Conservation (phyloP, 2,888 invertebrate species). For the Corbicula japonica region DNA sequence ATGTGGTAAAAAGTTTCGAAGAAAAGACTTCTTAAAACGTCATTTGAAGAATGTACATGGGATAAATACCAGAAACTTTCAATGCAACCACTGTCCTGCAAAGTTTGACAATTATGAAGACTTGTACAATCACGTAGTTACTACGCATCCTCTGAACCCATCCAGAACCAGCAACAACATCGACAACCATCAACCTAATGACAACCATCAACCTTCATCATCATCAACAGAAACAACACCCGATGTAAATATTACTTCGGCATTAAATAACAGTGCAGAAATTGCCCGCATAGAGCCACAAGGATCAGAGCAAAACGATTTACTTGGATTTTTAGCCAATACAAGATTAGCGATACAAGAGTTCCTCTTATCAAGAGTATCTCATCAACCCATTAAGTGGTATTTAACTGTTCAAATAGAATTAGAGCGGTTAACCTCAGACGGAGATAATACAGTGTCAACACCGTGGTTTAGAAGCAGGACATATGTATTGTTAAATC, state of each 20-base stretch:
- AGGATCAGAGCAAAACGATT: too few relatives aligned
- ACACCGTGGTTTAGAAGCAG: not conserved
- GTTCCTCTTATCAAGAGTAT: slow-evolving; percentile 19
- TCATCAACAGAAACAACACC: slow-evolving; percentile 11
- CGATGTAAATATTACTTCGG: not conserved
- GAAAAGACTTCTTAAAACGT: slow-evolving; percentile 3
- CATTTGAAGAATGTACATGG: slow-evolving; percentile 2
- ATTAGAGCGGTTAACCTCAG: slow-evolving; percentile 7
- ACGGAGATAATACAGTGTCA: slow-evolving; percentile 14
- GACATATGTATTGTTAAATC: slow-evolving; percentile 9
- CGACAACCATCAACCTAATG: not conserved
- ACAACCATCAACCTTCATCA: slow-evolving; percentile 4
- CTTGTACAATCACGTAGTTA: too few relatives aligned
- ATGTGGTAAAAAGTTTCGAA: slow-evolving; percentile 16
- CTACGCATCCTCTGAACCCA: slow-evolving; percentile 13
- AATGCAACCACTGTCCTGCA: too few relatives aligned
- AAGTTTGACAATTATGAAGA: too few relatives aligned
- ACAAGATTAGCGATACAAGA: slow-evolving; percentile 3
- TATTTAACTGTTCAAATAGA: slow-evolving; percentile 21
- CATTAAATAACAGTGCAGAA: slow-evolving; percentile 23
- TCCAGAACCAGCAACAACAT: too few relatives aligned
- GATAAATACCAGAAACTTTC: not conserved
- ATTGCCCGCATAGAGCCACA: slow-evolving; percentile 11
- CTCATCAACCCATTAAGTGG: slow-evolving; percentile 12
- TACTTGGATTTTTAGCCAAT: slow-evolving; percentile 25